Percentiles rank a stretch among this genome's conserved stretches.
phyloP scores from a whole-genome alignment of 2,797 vertebrate species.

The Hypotaenidia philippensis region DNA sequence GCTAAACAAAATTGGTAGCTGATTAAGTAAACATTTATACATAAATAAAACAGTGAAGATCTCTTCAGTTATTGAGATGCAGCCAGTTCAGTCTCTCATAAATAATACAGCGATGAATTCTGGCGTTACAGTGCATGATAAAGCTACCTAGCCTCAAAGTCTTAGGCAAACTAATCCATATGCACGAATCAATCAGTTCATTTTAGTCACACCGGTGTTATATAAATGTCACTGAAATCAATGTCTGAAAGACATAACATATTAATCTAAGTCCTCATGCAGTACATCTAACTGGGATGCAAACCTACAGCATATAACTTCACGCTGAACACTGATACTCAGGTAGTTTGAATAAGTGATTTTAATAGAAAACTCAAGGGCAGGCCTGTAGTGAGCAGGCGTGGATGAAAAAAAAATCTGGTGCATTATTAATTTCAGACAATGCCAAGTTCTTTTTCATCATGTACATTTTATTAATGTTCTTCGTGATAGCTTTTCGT shows the following conservation, averaged over 20 bases:
- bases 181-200: constrained; percentile 57
- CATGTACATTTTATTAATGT: constrained; percentile 71
- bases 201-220: constrained; percentile 49
- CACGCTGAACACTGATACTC: neutral
- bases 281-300: neutral
- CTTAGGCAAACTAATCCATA: constrained; percentile 60
- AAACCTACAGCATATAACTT: constrained; percentile 35
- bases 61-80: constrained; percentile 57
- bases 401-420: neutral
- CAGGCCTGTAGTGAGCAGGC: constrained; percentile 11
- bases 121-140: constrained; percentile 60
- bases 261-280: neutral
- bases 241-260: constrained; percentile 26
- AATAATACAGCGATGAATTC: constrained; percentile 70
- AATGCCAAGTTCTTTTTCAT: neutral
- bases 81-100: constrained; percentile 68
- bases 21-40: constrained; percentile 78
- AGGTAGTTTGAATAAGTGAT: constrained; percentile 20
- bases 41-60: constrained; percentile 72
- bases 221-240: constrained; percentile 57
- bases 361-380: constrained; percentile 43
- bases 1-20: constrained; percentile 64
- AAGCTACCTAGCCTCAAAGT: constrained; percentile 60
- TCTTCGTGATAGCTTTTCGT: constrained; percentile 57
- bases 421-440: constrained; percentile 59